Percentiles rank a stretch among this genome's conserved stretches.
These are phyloP conservation scores for Carcinoscorpius rotundicauda DNA, from an alignment of 1,140 invertebrate genomes.

Conservation along the genomic window DNA sequence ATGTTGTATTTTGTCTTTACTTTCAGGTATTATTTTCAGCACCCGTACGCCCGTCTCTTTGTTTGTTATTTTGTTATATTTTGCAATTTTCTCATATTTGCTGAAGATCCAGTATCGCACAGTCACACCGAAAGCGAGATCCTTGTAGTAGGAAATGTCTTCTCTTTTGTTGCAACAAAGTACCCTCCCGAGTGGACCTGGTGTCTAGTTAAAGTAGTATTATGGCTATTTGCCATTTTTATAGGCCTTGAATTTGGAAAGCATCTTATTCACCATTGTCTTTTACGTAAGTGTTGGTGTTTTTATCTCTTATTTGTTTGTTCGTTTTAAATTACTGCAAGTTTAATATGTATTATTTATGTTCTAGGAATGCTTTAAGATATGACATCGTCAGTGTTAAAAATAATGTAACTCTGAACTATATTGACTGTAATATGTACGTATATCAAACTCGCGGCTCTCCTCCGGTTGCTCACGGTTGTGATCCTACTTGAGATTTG, in stretches of 20 bases:
- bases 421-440: too few species aligned
- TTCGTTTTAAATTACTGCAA: too few species aligned
- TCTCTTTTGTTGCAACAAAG: conserved; percentile 41
- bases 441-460: too few species aligned
- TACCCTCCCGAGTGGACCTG: conserved; percentile 40
- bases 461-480: too few species aligned
- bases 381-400: too few species aligned
- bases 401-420: too few species aligned
- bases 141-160: conserved; percentile 42
- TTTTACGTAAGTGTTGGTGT: conserved; percentile 18
- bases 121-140: conserved; percentile 40
- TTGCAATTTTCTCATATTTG: conserved; percentile 45
- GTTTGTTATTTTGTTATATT: conserved; percentile 42
- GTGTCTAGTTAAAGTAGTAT: conserved; percentile 39
- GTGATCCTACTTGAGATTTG: too few species aligned
- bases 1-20: too few species aligned
- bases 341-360: too few species aligned
- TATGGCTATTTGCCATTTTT: conserved; percentile 39
- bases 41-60: conserved; percentile 41
- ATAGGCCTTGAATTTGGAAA: conserved; percentile 41
- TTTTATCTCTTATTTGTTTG: not conserved
- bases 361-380: too few species aligned
- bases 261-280: conserved; percentile 35
- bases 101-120: conserved; percentile 46
- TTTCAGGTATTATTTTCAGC: conserved; percentile 42